These are phyloP conservation scores for Aplocera efformata DNA, from an alignment of 2,888 invertebrate species.

Conservation along the genomic window DNA sequence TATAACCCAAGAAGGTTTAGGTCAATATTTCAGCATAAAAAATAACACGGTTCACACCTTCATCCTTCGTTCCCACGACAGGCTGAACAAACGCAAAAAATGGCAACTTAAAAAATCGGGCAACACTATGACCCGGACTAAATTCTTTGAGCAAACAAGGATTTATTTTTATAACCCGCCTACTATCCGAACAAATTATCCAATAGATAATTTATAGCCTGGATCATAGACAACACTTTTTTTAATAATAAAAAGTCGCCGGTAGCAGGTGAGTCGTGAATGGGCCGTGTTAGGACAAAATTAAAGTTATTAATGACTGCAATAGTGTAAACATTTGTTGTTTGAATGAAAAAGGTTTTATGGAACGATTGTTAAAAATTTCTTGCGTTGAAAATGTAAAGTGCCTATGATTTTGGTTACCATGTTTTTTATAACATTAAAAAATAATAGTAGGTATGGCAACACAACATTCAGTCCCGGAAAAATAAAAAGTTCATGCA, in stretches of 20 bases:
- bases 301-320: constrained; percentile 56
- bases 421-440: no score
- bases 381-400: no score
- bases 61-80: constrained; percentile 19
- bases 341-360: constrained; percentile 34
- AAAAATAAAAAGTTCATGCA: no score
- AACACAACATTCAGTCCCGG: no score
- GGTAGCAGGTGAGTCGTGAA: constrained; percentile 35
- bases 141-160: constrained; percentile 45
- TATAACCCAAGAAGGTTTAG: no score
- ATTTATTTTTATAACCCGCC: constrained; percentile 60
- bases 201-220: constrained; percentile 69
- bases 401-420: no score
- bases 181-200: constrained; percentile 68
- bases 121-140: constrained; percentile 34
- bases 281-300: constrained; percentile 30
- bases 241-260: constrained; percentile 14
- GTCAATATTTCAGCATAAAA: no score
- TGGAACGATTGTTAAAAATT: background rate
- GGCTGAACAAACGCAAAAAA: constrained; percentile 6
- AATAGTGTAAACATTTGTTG: constrained; percentile 63
- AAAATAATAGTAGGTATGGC: no score
- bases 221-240: constrained; percentile 42
- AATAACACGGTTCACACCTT: background rate
- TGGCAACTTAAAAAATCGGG: constrained; percentile 13